These are phyloP conservation scores for Siderastrea radians DNA, from an alignment of 92 coral and sea anemone genomes.

Conservation along the genomic window DNA sequence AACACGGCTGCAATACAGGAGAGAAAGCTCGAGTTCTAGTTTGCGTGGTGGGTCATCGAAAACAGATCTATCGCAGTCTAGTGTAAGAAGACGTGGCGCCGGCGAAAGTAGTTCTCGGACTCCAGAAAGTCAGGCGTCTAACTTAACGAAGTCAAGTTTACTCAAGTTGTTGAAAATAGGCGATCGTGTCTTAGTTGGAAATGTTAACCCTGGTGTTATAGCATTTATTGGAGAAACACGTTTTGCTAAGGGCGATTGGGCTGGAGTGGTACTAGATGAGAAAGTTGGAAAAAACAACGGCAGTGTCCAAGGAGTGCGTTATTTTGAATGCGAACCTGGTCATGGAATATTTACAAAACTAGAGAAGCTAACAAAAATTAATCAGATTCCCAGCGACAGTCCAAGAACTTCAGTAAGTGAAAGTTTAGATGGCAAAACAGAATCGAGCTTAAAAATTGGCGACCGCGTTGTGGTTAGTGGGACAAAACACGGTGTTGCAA, in stretches of 20 bases:
- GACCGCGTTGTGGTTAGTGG: constrained; percentile 96
- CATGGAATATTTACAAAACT: constrained; percentile 96
- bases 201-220: constrained; percentile 91
- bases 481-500: constrained; percentile 84
- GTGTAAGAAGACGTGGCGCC: constrained; percentile 66
- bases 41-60: constrained; percentile 78
- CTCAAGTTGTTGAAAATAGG: constrained; percentile 83
- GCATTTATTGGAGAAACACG: constrained; percentile 96
- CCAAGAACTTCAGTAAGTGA: constrained; percentile 49
- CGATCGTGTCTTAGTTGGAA: constrained; percentile 96
- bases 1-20: constrained; percentile 73
- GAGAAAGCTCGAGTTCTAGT: constrained; percentile 91
- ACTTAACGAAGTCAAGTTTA: constrained; percentile 66
- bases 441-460: constrained; percentile 85
- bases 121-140: constrained; percentile 55
- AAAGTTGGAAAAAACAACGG: constrained; percentile 95
- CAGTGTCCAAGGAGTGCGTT: constrained; percentile 93
- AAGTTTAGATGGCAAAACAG: constrained; percentile 33
- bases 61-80: constrained; percentile 56
- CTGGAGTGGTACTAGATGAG: constrained; percentile 93
- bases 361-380: constrained; percentile 89
- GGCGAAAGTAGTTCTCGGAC: constrained; percentile 31
- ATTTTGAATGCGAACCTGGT: constrained; percentile 88
- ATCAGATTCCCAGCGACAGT: constrained; percentile 67
- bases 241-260: constrained; percentile 99